Evolutionary conservation across 2,888 invertebrate genomes (phyloP).

Genomic region (Eupelmus urozonus): DNA sequence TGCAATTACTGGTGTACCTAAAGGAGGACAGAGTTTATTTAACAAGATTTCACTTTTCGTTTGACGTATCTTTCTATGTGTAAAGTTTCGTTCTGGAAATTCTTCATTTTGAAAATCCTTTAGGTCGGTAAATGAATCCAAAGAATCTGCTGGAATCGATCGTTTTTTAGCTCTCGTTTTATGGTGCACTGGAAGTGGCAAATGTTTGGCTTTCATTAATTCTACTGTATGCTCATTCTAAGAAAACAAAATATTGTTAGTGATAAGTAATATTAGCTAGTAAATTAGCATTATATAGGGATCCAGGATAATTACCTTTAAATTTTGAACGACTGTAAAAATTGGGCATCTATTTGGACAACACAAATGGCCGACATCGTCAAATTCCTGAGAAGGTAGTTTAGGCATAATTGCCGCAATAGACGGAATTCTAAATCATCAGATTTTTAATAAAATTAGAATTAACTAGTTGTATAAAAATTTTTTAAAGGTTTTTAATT

Average conservation of each 20-base stretch:
- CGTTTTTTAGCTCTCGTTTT: too few species aligned
- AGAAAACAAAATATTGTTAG: background rate
- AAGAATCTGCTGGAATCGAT: too few species aligned
- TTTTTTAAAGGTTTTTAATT: too few species aligned
- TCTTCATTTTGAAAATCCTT: too few species aligned
- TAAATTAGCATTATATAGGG: background rate
- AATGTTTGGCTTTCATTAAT: constrained; percentile 56
- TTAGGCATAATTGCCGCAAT: constrained; percentile 56
- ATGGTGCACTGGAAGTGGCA: constrained; percentile 64
- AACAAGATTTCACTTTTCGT: too few species aligned
- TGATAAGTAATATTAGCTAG: background rate
- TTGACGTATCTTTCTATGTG: too few species aligned
- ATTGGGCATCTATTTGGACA: constrained; percentile 62
- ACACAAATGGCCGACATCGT: constrained; percentile 65
- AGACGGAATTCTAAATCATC: constrained; percentile 59
- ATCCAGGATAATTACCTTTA: constrained; percentile 17
- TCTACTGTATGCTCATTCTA: constrained; percentile 61
- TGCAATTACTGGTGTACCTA: constrained; percentile 64
- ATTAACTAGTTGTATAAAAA: constrained; percentile 16
- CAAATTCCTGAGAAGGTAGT: constrained; percentile 59
- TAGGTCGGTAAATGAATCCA: too few species aligned
- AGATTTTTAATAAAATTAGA: background rate
- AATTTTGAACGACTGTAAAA: constrained; percentile 33
- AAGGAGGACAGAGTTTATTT: constrained; percentile 63
- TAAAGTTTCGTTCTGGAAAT: too few species aligned